phyloP scores from a whole-genome alignment of 2,113 vertebrate genomes.

The Sitta europaea region DNA sequence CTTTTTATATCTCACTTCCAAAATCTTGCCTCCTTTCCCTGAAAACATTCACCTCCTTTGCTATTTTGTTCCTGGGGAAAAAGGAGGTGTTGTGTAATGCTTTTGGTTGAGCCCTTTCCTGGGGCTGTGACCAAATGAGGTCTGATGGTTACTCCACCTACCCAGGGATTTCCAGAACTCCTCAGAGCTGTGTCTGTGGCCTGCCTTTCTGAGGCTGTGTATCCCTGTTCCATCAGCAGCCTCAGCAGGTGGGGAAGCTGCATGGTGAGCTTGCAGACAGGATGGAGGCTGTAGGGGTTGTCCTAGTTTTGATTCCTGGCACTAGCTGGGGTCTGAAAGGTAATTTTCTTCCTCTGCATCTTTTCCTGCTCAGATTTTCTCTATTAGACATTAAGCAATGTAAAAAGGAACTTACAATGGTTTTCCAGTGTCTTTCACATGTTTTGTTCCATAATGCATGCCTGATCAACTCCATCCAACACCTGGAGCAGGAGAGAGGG shows the following conservation, averaged over 20 bases:
- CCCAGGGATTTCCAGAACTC: not conserved
- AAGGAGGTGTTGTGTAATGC: rapidly evolving
- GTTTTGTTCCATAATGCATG: not conserved
- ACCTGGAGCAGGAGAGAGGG: not conserved
- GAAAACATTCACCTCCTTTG: not conserved
- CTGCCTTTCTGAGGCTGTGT: not conserved
- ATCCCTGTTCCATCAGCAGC: not conserved
- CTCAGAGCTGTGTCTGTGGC: not conserved
- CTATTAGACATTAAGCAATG: not conserved
- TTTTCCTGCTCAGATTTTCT: not conserved
- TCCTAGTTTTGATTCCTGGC: not conserved
- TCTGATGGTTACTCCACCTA: not conserved
- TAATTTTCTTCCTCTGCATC: not conserved
- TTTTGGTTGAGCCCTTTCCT: not conserved
- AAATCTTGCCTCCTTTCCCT: not conserved
- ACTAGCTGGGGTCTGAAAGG: not conserved
- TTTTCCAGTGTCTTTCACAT: not conserved
- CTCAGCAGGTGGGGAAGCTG: not conserved
- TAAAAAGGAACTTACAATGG: not conserved
- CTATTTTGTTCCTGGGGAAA: not conserved
- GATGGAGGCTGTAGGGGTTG: rapidly evolving
- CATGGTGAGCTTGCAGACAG: not conserved
- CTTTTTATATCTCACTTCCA: not conserved
- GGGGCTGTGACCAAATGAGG: not conserved
- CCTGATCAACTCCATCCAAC: not conserved